Evolutionary conservation across 2,113 vertebrate species (phyloP).

Genomic region (Gallinago media): DNA sequence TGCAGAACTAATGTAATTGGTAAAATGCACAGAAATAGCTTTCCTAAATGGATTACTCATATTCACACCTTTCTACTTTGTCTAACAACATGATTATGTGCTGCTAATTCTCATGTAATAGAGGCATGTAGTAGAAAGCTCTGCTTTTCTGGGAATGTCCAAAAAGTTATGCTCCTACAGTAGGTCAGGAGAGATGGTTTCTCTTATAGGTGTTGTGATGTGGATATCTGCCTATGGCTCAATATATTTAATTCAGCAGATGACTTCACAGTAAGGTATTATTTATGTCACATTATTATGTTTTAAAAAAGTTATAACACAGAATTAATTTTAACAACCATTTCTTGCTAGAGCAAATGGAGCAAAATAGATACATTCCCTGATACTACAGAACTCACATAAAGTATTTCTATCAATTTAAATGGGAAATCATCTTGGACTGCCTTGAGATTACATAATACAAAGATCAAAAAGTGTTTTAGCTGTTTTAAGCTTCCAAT

Average conservation of each 20-base stretch:
- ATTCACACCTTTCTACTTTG: not conserved
- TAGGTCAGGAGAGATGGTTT: not conserved
- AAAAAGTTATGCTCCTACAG: not conserved
- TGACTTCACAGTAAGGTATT: not conserved
- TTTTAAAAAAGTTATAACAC: not conserved
- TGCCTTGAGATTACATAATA: not conserved
- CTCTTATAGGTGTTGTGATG: not conserved
- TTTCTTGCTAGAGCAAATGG: not conserved
- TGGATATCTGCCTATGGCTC: not conserved
- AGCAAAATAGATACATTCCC: not conserved
- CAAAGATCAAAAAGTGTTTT: not conserved
- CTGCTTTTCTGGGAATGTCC: not conserved
- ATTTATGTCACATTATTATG: not conserved
- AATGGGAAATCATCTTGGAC: not conserved
- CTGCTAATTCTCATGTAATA: not conserved
- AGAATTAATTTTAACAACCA: not conserved
- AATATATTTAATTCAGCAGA: not conserved
- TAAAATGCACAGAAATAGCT: not conserved
- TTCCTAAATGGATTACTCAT: not conserved
- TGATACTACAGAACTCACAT: rapidly evolving
- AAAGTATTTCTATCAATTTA: not conserved
- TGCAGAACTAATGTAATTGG: not conserved
- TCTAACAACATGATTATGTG: not conserved
- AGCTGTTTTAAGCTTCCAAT: not conserved
- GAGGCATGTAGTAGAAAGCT: not conserved